Evolutionary conservation across 2,113 vertebrate genomes (phyloP).

Genomic region (Ceratotherium simum): DNA sequence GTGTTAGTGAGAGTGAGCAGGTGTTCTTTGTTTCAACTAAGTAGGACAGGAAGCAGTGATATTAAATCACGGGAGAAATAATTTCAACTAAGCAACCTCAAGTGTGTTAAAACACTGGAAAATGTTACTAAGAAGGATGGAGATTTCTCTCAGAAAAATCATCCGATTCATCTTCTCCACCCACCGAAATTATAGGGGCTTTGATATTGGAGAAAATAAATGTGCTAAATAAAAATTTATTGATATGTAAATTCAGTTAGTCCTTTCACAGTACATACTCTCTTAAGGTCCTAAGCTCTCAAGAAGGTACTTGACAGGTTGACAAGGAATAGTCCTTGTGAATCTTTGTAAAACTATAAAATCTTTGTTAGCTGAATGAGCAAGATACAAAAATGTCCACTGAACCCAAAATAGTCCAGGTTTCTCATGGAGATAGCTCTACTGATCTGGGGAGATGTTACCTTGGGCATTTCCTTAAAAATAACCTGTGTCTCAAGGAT

Average conservation of each 20-base stretch:
- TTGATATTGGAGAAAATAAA: not conserved
- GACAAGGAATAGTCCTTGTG: not conserved
- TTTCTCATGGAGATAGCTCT: not conserved
- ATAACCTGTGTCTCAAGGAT: not conserved
- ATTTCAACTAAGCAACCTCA: slow-evolving; percentile 15
- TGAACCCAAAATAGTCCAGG: not conserved
- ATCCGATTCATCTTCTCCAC: not conserved
- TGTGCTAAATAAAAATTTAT: slow-evolving; percentile 39
- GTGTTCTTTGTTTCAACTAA: slow-evolving; percentile 59
- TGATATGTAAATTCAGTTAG: not conserved
- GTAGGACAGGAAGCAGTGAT: not conserved
- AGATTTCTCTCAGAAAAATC: not conserved
- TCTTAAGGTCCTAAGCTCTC: not conserved
- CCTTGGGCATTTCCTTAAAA: not conserved
- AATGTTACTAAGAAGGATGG: slow-evolving; percentile 39
- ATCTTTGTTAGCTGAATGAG: not conserved
- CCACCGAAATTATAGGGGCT: not conserved
- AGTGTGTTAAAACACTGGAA: slow-evolving; percentile 8
- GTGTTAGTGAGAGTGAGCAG: not conserved
- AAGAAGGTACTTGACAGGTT: slow-evolving; percentile 10
- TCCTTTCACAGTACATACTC: not conserved
- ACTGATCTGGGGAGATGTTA: not conserved
- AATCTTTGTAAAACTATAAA: slow-evolving; percentile 1
- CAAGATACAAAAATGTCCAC: not conserved
- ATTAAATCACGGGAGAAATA: slow-evolving; percentile 57